Percentiles rank a stretch among this genome's conserved stretches.
These are phyloP conservation scores for Acanthis flammea DNA, from an alignment of 2,797 vertebrate genomes.

Conservation along the genomic window DNA sequence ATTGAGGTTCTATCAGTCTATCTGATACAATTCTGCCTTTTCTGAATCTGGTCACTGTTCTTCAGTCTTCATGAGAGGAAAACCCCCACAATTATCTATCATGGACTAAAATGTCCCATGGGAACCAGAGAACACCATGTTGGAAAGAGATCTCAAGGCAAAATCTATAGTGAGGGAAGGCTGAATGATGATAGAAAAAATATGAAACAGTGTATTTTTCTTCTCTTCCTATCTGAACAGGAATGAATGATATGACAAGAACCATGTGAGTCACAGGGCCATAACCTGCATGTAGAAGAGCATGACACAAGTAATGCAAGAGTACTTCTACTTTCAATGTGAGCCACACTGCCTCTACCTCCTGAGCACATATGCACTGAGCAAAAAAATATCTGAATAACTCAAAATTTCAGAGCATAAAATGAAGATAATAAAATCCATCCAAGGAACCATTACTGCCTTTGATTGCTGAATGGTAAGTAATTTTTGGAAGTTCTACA, in stretches of 20 bases:
- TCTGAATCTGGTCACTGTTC: neutral
- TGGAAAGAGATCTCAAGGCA: neutral
- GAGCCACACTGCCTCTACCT: neutral
- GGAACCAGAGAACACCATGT: neutral
- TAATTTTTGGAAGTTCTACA: neutral
- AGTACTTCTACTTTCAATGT: neutral
- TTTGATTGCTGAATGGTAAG: neutral
- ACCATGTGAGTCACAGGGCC: neutral
- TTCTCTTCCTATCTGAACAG: neutral
- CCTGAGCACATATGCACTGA: neutral
- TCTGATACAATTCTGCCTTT: neutral
- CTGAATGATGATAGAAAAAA: neutral
- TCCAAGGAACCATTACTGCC: neutral
- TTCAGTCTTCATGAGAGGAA: neutral
- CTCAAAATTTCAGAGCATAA: neutral
- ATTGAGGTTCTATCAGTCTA: neutral
- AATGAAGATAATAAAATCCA: neutral
- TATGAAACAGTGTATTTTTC: neutral
- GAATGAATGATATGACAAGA: neutral
- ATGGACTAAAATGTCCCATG: neutral
- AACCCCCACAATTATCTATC: rapidly evolving
- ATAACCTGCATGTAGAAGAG: neutral
- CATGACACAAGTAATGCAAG: neutral
- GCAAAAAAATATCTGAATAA: neutral
- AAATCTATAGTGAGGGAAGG: neutral